phyloP scores from a whole-genome alignment of 2,113 vertebrate genomes.

The Thoracochromis brauschi region DNA sequence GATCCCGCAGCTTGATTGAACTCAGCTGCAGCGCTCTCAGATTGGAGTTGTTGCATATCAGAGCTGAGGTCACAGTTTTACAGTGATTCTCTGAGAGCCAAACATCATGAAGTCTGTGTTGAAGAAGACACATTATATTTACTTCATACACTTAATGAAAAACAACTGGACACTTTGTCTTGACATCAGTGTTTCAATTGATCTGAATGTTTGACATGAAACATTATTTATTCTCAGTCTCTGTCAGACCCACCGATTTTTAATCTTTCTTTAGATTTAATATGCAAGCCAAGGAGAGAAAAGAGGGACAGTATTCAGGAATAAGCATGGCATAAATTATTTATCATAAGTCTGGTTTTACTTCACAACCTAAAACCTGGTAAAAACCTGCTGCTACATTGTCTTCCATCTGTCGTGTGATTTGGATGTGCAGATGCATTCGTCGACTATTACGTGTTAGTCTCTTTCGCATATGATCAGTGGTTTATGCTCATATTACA shows the following conservation, averaged over 20 bases:
- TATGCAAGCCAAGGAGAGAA: not conserved
- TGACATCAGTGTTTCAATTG: not conserved
- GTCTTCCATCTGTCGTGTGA: not conserved
- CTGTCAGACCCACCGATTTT: not conserved
- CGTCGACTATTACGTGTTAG: not conserved
- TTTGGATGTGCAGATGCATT: not conserved
- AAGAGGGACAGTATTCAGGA: not conserved
- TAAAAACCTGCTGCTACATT: not conserved
- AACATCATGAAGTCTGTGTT: not conserved
- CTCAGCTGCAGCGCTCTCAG: not conserved
- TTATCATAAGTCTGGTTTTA: not conserved
- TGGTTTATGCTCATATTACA: not conserved
- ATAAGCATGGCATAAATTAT: not conserved
- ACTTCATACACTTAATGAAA: not conserved
- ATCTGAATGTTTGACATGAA: not conserved
- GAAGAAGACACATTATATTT: not conserved
- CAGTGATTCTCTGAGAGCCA: not conserved
- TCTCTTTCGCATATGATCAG: not conserved
- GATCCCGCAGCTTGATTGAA: not conserved
- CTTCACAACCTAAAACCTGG: not conserved
- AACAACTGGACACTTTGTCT: not conserved
- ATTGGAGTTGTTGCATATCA: not conserved
- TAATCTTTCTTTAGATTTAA: not conserved
- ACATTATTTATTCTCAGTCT: accelerated
- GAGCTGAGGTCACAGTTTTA: not conserved